phyloP scores from a whole-genome alignment of 1,140 invertebrate genomes.

The Trichoplusia ni region DNA sequence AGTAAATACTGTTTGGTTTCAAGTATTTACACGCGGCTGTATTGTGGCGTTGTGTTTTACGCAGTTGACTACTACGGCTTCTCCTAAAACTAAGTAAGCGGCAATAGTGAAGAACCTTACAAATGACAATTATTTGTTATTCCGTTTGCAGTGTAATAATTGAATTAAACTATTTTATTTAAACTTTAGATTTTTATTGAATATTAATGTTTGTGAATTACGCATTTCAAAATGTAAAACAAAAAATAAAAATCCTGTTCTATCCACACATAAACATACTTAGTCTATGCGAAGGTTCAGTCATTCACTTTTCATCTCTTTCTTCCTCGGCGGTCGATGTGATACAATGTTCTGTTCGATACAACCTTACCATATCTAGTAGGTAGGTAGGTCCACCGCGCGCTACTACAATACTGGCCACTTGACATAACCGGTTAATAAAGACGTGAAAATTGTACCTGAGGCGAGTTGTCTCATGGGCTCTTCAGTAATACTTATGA shows the following conservation, averaged over 20 bases:
- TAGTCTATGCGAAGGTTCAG: constrained; percentile 44
- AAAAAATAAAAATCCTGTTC: not conserved
- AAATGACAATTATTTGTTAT: too few relatives aligned
- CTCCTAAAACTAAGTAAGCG: too few relatives aligned
- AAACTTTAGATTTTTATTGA: too few relatives aligned
- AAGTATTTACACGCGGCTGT: too few relatives aligned
- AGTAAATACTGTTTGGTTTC: too few relatives aligned
- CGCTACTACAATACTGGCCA: constrained; percentile 15
- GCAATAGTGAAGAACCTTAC: too few relatives aligned
- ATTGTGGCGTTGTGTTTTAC: too few relatives aligned
- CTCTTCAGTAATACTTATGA: constrained; percentile 65
- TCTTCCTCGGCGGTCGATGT: constrained; percentile 53
- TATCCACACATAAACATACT: not conserved
- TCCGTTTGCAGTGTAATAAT: too few relatives aligned
- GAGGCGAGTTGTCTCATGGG: constrained; percentile 57
- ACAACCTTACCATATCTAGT: constrained; percentile 36
- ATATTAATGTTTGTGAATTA: too few relatives aligned
- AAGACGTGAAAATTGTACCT: constrained; percentile 72
- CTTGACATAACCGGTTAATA: constrained; percentile 48
- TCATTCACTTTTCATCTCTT: constrained; percentile 66
- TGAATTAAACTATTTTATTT: too few relatives aligned
- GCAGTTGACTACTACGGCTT: too few relatives aligned
- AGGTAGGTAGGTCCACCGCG: not conserved
- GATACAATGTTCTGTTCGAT: constrained; percentile 61
- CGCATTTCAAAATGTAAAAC: not conserved